Conservation (phyloP, 1,140 invertebrate genomes). For the Drosophila sturtevanti region DNA sequence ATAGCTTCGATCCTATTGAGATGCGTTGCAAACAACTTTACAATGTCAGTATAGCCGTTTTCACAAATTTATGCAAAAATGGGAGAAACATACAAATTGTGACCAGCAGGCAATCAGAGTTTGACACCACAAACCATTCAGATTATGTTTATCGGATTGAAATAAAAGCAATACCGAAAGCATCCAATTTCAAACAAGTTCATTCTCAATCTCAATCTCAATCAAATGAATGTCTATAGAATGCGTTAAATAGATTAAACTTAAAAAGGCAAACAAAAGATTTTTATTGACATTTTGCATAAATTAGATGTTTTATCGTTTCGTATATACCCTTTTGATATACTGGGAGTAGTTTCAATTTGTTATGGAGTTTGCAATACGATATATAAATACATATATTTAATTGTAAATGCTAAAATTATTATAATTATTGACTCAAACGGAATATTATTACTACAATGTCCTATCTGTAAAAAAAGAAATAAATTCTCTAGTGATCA, state of each 20-base stretch:
- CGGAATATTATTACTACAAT: too few species aligned
- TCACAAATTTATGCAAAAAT: neutral
- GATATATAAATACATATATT: too few species aligned
- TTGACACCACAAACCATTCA: slow-evolving; percentile 26
- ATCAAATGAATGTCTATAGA: slow-evolving; percentile 30
- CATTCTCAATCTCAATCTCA: slow-evolving; percentile 39
- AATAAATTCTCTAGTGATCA: too few species aligned
- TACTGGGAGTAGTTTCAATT: neutral
- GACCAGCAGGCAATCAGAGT: slow-evolving; percentile 40
- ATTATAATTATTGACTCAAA: too few species aligned
- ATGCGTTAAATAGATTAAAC: slow-evolving; percentile 69
- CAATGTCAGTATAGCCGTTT: neutral
- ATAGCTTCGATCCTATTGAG: too few species aligned
- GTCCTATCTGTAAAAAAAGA: too few species aligned
- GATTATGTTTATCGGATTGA: slow-evolving; percentile 9
- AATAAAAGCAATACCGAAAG: slow-evolving; percentile 26
- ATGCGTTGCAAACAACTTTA: neutral
- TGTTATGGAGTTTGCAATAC: too few species aligned
- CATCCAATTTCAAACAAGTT: slow-evolving; percentile 34
- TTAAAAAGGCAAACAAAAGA: slow-evolving; percentile 47
- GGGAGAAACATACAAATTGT: slow-evolving; percentile 42
- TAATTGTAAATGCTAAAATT: too few species aligned
- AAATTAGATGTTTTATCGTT: slow-evolving; percentile 43
- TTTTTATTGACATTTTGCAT: slow-evolving; percentile 68
- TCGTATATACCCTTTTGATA: neutral